Conservation (phyloP, 1,140 invertebrate genomes). For the Drosophila mojavensis region DNA sequence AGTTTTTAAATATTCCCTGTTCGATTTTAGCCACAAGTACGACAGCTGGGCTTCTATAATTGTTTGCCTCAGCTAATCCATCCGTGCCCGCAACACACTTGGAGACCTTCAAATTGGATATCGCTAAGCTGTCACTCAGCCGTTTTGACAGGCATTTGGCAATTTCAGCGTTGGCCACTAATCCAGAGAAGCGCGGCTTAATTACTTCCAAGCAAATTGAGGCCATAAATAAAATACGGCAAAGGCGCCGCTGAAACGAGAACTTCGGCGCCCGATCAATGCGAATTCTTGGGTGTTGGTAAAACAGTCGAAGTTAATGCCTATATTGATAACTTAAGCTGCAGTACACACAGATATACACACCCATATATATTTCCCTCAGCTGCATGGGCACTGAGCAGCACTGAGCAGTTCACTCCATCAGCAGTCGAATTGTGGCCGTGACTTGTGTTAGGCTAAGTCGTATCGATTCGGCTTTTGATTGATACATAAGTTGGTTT, state of each 20-base stretch:
- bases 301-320: constrained; percentile 49
- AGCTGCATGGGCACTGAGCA: constrained; percentile 1
- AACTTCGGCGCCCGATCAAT: constrained; percentile 57
- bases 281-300: constrained; percentile 1
- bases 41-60: not conserved
- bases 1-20: no score
- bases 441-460: constrained; percentile 52
- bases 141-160: constrained; percentile 54
- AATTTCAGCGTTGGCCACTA: constrained; percentile 61
- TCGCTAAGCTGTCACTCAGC: constrained; percentile 36
- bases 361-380: constrained; percentile 41
- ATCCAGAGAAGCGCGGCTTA: constrained; percentile 78
- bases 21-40: no score
- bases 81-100: not conserved
- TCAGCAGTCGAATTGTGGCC: constrained; percentile 30
- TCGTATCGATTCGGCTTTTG: constrained; percentile 79
- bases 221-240: constrained; percentile 74
- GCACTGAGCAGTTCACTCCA: constrained; percentile 18
- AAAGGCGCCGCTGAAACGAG: constrained; percentile 47
- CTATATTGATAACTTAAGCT: constrained; percentile 80
- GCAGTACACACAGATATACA: constrained; percentile 34
- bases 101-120: not conserved
- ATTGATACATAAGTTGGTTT: constrained; percentile 68
- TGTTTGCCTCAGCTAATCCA: not conserved
- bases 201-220: constrained; percentile 81